Percentiles rank a stretch among this genome's conserved stretches.
Conservation (phyloP, 2,113 vertebrate species). For the Phodopus roborovskii region DNA sequence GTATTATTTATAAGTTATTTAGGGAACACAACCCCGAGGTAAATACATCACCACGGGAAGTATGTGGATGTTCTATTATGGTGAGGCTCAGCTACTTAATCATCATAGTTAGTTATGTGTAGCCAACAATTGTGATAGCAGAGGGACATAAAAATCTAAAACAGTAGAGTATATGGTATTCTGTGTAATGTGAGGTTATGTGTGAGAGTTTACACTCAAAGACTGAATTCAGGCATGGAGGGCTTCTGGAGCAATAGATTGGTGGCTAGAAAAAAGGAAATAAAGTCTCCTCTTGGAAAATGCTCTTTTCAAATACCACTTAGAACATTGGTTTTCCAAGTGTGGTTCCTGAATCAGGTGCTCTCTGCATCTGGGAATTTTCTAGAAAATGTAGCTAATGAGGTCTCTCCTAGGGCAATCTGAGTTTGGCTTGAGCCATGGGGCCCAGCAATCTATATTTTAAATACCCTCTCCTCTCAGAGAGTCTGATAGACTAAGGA, state of each 20-base stretch:
- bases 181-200: accelerated
- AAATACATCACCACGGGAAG: conserved; percentile 9
- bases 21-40: not conserved
- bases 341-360: not conserved
- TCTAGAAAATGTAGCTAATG: not conserved
- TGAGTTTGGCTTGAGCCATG: not conserved
- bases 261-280: conserved; percentile 42
- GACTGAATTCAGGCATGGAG: not conserved
- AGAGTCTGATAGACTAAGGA: not conserved
- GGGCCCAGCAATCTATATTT: not conserved
- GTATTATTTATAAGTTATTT: not conserved
- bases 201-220: not conserved
- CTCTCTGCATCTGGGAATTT: not conserved
- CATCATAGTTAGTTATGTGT: not conserved
- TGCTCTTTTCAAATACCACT: not conserved
- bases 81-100: not conserved
- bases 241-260: not conserved
- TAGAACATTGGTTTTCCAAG: not conserved
- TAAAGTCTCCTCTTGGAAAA: not conserved
- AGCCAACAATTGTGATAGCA: not conserved
- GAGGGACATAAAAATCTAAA: not conserved
- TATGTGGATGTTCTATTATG: not conserved
- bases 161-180: not conserved
- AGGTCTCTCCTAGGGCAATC: too few species aligned
- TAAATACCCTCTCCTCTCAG: not conserved